phyloP scores from a whole-genome alignment of 2,113 vertebrate genomes.

The Nerophis lumbriciformis region DNA sequence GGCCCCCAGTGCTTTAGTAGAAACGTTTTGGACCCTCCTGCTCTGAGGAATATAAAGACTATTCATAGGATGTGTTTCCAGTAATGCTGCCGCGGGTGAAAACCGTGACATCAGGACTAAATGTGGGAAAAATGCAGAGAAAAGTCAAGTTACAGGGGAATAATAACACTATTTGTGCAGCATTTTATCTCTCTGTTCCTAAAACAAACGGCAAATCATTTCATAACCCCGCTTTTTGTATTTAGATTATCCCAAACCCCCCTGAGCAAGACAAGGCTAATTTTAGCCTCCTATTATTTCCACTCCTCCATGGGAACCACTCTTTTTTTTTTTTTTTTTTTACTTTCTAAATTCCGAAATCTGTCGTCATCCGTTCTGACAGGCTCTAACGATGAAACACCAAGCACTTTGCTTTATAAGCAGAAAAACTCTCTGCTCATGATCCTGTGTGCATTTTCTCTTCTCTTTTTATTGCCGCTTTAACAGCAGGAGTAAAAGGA shows the following conservation, averaged over 20 bases:
- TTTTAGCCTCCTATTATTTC: conserved; percentile 56
- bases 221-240: conserved; percentile 41
- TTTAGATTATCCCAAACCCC: conserved; percentile 42
- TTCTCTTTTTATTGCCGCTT: conserved; percentile 66
- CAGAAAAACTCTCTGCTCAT: conserved; percentile 45
- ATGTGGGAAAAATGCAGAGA: conserved; percentile 35
- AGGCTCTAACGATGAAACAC: conserved; percentile 40
- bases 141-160: conserved; percentile 42
- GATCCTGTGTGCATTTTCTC: conserved; percentile 63
- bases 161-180: conserved; percentile 32
- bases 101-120: conserved; percentile 53
- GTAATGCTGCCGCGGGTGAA: conserved; percentile 26
- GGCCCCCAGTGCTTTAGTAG: too few relatives aligned
- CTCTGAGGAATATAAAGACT: conserved; percentile 27
- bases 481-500: conserved; percentile 63
- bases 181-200: conserved; percentile 38
- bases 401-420: conserved; percentile 53
- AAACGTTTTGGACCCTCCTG: too few relatives aligned
- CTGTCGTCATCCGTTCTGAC: conserved; percentile 35
- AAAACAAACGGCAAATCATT: conserved; percentile 49
- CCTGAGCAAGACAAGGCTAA: conserved; percentile 30
- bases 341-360: conserved; percentile 14
- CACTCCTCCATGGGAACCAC: conserved; percentile 43
- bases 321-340: conserved; percentile 36
- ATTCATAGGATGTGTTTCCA: conserved; percentile 43